A percentile compares a stretch with the other conserved stretches of the same genome.
phyloP scores from a whole-genome alignment of 2,113 vertebrate species.

The Arenaria interpres region DNA sequence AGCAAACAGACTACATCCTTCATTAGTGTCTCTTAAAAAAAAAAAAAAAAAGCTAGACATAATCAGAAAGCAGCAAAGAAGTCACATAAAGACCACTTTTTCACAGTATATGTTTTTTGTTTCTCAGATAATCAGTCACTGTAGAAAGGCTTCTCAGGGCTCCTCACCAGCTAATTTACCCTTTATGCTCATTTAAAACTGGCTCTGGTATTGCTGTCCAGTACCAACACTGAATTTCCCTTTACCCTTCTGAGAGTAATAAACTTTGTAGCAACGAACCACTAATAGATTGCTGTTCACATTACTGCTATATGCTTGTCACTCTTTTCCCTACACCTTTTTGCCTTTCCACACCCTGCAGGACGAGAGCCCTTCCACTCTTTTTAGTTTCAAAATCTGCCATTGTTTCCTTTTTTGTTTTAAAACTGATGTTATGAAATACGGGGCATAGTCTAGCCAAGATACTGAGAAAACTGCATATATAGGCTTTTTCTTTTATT shows the following conservation, averaged over 20 bases:
- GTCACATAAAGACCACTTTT: not conserved
- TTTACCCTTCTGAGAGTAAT: not conserved
- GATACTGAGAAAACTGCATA: not conserved
- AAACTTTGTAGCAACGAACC: not conserved
- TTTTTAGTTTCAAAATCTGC: not conserved
- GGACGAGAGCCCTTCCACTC: not conserved
- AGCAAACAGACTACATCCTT: not conserved
- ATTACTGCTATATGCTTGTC: not conserved
- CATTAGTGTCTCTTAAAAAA: not conserved
- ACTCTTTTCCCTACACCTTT: not conserved
- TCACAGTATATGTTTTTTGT: not conserved
- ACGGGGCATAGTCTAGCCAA: not conserved
- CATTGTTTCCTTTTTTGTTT: not conserved
- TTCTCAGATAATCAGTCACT: not conserved
- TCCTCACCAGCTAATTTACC: not conserved
- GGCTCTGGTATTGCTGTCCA: not conserved
- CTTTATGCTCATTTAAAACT: not conserved
- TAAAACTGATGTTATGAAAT: not conserved
- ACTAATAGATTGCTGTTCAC: not conserved
- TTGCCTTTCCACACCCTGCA: not conserved
- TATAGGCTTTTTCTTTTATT: not conserved
- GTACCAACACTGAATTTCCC: not conserved
- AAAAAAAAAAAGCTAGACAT: not conserved
- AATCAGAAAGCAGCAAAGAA: not conserved
- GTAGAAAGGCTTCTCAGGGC: not conserved